Base-by-base conservation (phyloP, 2,888 invertebrate genomes). In the Noctuana brunneofusca region DNA sequence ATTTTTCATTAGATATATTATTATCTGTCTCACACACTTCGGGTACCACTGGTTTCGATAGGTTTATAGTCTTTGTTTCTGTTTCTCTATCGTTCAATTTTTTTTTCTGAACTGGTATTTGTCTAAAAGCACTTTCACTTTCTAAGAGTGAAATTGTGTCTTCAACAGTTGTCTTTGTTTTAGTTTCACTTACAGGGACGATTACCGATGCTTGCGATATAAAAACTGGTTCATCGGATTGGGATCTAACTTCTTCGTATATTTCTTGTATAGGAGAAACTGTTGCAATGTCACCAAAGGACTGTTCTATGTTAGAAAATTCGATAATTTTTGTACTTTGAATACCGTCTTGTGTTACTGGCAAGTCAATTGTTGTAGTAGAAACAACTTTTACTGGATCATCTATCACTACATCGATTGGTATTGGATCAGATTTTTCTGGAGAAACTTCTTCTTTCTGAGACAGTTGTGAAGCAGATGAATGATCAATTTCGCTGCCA, bases 401-500 rank as follows among this genome's bases (percentile, higher is more conserved):
- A 22, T 48, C n/a, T 22, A 24, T 22, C 5, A 22, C 6, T 20
- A 12, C 20, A 11, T 22, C 20, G 20, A 12, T 24, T 8, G 24
- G 24, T 14, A 1, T 24, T 5, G 35, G n/a, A 6, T n/a, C 43
- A 22, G 24, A 5, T 38, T 24, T 20, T 11, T n/a, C n/a, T 1
- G 9, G 2, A 18, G 60, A 54, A 54, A n/a, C 1, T 16, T 2
- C 16, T 5, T 22, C 55, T 56, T 49, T 43, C 5, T 63, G 5
- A 60, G 59, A 55, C 35, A 22, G 24, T 66, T 74, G 70, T 12
- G 72, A 70, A 1, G 3, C 9, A 54, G 22, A 30, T 14, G 78
- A 75, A 48, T 83, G 75, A 6, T 75, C 75, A 18, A 72, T 73
- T 65, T 84, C 83, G 68, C 72, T 80, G 6, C 66, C 75, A 27